Base-by-base conservation (phyloP, 2,113 vertebrate genomes). In the Zosterops lateralis region DNA sequence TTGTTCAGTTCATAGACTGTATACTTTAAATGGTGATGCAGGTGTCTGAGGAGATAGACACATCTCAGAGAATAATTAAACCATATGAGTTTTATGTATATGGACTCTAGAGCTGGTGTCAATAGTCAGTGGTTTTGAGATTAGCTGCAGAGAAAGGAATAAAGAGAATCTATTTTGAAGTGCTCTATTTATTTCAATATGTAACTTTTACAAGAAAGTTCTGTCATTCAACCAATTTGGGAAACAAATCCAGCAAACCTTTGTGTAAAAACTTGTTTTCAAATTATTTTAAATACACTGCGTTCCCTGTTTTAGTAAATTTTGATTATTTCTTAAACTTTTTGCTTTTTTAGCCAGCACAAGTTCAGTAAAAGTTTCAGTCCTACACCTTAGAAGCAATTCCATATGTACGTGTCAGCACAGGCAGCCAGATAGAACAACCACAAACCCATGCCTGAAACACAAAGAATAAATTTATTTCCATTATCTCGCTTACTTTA, bases 401-500 rank as follows among this genome's bases (percentile, higher is more conserved):
- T 85, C 24, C n/a, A 17, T 38, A 8, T 50, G 26, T 17, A 3
- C 32, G 32, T 57, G 22, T 25, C 15, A 60, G n/a, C n/a, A 24
- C 19, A 81, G 32, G 7, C 38, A 58, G 36, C 15, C 36, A 29
- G 26, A 28, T 4, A 72, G 36, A 51, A 51, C 12, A 51, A 51
- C 12, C 26, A 57, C 14, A 51, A 72, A 65, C 42, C 21, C 26
- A 24, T 50, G 17, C 5, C 44, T 22, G 32, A 66, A 58, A 66
- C 22, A 45, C 12, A 60, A 24, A 17, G 7, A 66, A 44, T 38
- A 51, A n/a, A 66, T 45, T 45, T 66, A 45, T 74, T 81, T 73
- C 7, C 22, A n/a, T 45, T 66, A 14, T 24, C 53, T 60, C 0
- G 0, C 10, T 66, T 60, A 66, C 4, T 29, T 58, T 28, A 42